These are phyloP conservation scores for Pantherophis guttatus DNA, from an alignment of 2,113 vertebrate species.

Conservation along the genomic window DNA sequence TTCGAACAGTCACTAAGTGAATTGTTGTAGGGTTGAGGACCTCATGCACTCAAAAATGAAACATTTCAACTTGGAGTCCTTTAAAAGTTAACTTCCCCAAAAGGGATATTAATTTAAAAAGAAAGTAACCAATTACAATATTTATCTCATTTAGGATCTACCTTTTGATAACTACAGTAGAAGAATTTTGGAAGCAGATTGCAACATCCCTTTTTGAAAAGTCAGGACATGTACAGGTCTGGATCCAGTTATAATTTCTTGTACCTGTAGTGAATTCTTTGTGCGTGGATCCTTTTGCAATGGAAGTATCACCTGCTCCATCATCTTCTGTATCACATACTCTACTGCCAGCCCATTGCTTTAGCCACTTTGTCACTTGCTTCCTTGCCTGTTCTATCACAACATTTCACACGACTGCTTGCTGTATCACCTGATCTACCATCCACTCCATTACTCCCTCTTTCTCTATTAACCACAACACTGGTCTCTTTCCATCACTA, in stretches of 20 bases:
- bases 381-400: not conserved
- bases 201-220: not conserved
- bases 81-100: not conserved
- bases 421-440: not conserved
- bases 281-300: not conserved
- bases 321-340: not conserved
- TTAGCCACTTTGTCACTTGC: not conserved
- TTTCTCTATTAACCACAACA: not conserved
- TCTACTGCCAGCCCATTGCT: not conserved
- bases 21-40: no score
- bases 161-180: not conserved
- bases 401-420: not conserved
- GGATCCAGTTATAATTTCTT: not conserved
- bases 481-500: not conserved
- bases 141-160: not conserved
- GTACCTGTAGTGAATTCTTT: not conserved
- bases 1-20: no score
- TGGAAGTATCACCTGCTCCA: not conserved
- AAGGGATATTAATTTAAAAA: not conserved
- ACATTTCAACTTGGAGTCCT: no score
- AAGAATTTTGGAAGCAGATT: not conserved
- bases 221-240: not conserved
- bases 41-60: not conserved
- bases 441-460: not conserved
- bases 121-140: not conserved